phyloP scores from a whole-genome alignment of 2,113 vertebrate genomes.

The Erythrolamprus reginae region DNA sequence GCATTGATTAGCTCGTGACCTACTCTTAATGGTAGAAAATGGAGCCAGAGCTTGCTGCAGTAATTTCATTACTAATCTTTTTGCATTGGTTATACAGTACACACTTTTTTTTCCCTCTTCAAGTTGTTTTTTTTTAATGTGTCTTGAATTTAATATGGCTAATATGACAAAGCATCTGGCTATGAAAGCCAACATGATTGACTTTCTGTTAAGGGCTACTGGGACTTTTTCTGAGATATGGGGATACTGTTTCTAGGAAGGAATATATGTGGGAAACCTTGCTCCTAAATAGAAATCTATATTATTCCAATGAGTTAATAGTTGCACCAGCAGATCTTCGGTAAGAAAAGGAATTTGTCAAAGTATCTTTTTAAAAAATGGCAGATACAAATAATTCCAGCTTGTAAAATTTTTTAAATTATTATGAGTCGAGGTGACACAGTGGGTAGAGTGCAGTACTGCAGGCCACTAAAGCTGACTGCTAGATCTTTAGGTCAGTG shows the following conservation, averaged over 20 bases:
- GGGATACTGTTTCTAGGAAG: not conserved
- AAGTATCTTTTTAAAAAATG: not conserved
- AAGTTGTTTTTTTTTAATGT: not conserved
- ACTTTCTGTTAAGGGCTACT: not conserved
- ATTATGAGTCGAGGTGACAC: too few species aligned
- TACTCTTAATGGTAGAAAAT: slow-evolving; percentile 48
- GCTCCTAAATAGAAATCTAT: not conserved
- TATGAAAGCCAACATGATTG: not conserved
- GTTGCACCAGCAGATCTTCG: not conserved
- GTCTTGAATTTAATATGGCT: not conserved
- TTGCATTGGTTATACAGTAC: slow-evolving; percentile 33
- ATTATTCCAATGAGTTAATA: not conserved
- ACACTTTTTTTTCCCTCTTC: slow-evolving; percentile 5
- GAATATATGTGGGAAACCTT: not conserved
- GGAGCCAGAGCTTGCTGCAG: slow-evolving; percentile 38
- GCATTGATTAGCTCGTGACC: slow-evolving; percentile 51
- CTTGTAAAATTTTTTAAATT: not conserved
- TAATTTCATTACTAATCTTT: slow-evolving; percentile 50
- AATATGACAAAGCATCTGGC: not conserved
- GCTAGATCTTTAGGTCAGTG: too few species aligned
- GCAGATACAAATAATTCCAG: not conserved
- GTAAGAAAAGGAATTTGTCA: not conserved
- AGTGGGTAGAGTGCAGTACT: too few species aligned
- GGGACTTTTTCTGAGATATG: not conserved
- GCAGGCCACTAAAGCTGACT: too few species aligned